Evolutionary conservation across 2,113 vertebrate genomes (phyloP).

Genomic region (Cryptotis parvus): DNA sequence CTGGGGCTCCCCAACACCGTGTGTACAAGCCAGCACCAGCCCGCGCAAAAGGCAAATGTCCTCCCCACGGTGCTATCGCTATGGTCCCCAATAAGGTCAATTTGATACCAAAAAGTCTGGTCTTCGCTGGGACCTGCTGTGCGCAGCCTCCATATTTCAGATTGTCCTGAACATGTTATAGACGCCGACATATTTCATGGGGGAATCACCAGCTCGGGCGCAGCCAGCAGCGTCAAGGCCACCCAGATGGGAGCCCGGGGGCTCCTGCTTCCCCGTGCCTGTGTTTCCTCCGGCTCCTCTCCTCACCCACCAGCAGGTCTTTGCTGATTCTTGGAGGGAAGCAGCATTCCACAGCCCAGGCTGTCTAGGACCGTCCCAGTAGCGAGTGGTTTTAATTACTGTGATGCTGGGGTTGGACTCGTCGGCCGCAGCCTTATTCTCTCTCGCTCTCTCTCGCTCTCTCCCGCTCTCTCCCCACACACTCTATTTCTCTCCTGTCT

Average conservation of each 20-base stretch:
- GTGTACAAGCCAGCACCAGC: too few species aligned
- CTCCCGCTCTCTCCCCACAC: too few species aligned
- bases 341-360: background rate
- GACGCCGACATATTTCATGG: background rate
- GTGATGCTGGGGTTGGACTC: background rate
- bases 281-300: background rate
- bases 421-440: background rate
- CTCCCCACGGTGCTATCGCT: too few species aligned
- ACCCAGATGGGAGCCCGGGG: background rate
- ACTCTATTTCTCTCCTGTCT: background rate
- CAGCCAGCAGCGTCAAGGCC: background rate
- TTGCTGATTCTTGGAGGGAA: background rate
- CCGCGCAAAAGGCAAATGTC: too few species aligned
- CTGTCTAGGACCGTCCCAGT: background rate
- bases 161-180: background rate
- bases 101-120: background rate
- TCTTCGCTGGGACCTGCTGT: background rate
- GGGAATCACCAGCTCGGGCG: too few species aligned
- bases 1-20: too few species aligned
- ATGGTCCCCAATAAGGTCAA: too few species aligned
- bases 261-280: background rate
- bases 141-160: background rate
- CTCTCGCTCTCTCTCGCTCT: too few species aligned
- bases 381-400: slow-evolving; percentile 14
- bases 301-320: background rate